These are phyloP conservation scores for Cremastobaeus sp. DNA, from an alignment of 2,888 invertebrate genomes.

Conservation along the genomic window DNA sequence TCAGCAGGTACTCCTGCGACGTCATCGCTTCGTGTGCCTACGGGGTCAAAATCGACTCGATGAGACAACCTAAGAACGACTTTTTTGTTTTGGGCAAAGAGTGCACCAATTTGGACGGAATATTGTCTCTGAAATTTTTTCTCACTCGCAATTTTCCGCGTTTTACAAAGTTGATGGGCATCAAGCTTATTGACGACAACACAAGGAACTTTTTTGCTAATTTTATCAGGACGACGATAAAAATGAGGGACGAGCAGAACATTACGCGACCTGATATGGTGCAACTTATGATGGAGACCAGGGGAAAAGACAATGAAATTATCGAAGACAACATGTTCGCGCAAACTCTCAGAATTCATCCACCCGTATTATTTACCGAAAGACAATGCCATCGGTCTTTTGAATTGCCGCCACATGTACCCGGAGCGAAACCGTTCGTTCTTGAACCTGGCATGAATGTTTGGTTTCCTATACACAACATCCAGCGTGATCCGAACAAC, in stretches of 20 bases:
- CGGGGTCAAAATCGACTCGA: constrained; percentile 75
- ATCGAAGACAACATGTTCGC: constrained; percentile 76
- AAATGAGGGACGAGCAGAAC: constrained; percentile 62
- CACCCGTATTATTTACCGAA: constrained; percentile 67
- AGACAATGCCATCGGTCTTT: constrained; percentile 71
- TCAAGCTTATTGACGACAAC: constrained; percentile 53
- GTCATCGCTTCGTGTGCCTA: constrained; percentile 79
- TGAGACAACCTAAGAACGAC: constrained; percentile 70
- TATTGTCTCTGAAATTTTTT: constrained; percentile 60
- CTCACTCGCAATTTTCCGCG: constrained; percentile 50
- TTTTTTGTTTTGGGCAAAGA: constrained; percentile 71
- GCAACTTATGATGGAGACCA: constrained; percentile 80
- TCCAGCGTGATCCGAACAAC: constrained; percentile 74
- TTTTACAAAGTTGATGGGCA: constrained; percentile 44
- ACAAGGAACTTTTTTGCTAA: constrained; percentile 60
- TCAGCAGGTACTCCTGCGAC: constrained; percentile 76
- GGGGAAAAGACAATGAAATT: constrained; percentile 59
- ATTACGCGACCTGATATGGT: constrained; percentile 81
- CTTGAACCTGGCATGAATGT: constrained; percentile 70
- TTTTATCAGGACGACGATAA: constrained; percentile 62
- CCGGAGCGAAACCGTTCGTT: constrained; percentile 67
- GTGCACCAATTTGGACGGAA: constrained; percentile 60
- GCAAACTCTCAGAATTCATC: constrained; percentile 68
- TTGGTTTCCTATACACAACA: constrained; percentile 70
- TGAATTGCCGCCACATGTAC: constrained; percentile 70